Conservation (phyloP, 2,797 vertebrate genomes). For the Trematomus bernacchii region DNA sequence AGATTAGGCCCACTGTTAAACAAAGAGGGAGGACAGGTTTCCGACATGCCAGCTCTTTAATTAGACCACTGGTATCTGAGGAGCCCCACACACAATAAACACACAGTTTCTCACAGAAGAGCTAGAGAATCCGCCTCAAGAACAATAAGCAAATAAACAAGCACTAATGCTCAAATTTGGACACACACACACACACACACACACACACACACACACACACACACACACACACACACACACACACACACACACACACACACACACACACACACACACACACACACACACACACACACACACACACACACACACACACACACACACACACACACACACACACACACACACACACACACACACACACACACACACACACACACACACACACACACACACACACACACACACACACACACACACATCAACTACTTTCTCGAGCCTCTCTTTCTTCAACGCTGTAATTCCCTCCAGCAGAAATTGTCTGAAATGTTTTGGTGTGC, state of each 20-base stretch:
- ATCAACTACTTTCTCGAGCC: not conserved
- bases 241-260: no score
- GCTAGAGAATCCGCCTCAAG: not conserved
- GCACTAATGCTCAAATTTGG: no score
- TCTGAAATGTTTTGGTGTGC: not conserved
- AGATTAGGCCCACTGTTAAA: slow-evolving; percentile 80
- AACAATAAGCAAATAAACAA: no score
- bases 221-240: slow-evolving; percentile 1
- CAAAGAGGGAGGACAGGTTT: slow-evolving; percentile 74
- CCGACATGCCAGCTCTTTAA: slow-evolving; percentile 77
- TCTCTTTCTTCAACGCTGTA: not conserved
- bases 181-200: slow-evolving; percentile 6
- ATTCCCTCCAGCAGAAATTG: not conserved
- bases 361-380: no score
- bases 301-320: no score
- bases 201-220: not conserved
- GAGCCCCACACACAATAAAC: not conserved
- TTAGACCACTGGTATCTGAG: slow-evolving; percentile 71
- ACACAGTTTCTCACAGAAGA: not conserved
- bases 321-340: no score
- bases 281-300: no score
- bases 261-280: no score
- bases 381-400: no score
- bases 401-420: no score
- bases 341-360: no score